Evolutionary conservation across 2,888 invertebrate genomes (phyloP).

Genomic region (Phrixothrix hirtus): DNA sequence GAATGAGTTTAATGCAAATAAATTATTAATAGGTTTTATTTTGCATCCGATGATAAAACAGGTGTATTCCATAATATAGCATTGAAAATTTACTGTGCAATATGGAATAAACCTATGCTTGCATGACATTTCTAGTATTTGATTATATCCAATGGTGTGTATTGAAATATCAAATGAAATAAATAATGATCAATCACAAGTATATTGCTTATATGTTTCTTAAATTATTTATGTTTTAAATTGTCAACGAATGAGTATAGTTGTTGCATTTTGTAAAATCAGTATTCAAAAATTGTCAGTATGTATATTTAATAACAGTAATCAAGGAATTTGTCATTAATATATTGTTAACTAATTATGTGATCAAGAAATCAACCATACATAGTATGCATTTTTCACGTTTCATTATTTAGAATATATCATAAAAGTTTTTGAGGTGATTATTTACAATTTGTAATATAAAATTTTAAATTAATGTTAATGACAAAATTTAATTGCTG

Average conservation of each 20-base stretch:
- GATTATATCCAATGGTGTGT: constrained; percentile 8
- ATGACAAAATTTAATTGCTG: background rate
- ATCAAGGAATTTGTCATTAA: background rate
- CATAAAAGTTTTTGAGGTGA: background rate
- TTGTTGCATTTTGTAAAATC: too few species aligned
- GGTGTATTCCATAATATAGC: constrained; percentile 10
- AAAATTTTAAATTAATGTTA: background rate
- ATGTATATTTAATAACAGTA: background rate
- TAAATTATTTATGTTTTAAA: too few species aligned
- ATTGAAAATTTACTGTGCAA: constrained; percentile 5
- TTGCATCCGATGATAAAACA: constrained; percentile 20
- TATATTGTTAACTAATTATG: background rate
- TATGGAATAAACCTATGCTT: constrained; percentile 11
- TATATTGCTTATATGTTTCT: background rate
- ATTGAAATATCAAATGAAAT: constrained; percentile 17
- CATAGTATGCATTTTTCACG: background rate
- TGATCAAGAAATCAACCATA: too few species aligned
- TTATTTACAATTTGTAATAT: background rate
- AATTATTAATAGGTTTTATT: constrained; percentile 17
- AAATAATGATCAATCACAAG: background rate
- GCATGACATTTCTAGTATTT: constrained; percentile 15
- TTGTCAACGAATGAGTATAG: too few species aligned
- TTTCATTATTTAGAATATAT: background rate
- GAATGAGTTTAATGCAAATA: constrained; percentile 4
- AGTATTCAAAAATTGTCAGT: background rate